Percentiles rank a stretch among this genome's conserved stretches.
Conservation (phyloP, 2,797 vertebrate species). For the Iguana delicatissima region DNA sequence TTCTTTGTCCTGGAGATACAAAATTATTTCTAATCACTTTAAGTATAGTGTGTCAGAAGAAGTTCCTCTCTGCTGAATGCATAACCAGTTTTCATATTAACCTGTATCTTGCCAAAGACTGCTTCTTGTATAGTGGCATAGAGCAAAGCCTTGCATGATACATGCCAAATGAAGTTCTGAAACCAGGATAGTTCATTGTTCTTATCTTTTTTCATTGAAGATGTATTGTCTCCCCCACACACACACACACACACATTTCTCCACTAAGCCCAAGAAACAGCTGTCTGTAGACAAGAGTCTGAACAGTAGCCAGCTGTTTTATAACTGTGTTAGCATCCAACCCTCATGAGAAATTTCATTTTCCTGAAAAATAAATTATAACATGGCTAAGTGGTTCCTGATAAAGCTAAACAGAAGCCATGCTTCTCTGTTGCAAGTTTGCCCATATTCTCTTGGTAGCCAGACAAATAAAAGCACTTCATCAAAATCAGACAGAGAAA, state of each 20-base stretch:
- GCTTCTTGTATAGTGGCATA: background rate
- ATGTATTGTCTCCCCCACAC: slow-evolving; percentile 12
- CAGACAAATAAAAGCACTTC: slow-evolving; percentile 89
- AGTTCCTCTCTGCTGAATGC: background rate
- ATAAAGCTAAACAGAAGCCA: slow-evolving; percentile 85
- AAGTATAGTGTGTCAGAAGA: slow-evolving; percentile 24
- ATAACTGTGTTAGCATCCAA: slow-evolving; percentile 83
- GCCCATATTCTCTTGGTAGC: slow-evolving; percentile 84
- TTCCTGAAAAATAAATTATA: slow-evolving; percentile 87
- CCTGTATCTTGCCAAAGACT: slow-evolving; percentile 8
- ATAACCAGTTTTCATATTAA: rapidly evolving
- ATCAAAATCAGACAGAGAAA: slow-evolving; percentile 93
- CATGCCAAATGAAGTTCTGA: background rate
- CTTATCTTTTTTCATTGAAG: background rate
- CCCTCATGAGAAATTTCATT: slow-evolving; percentile 86
- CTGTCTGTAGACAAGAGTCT: slow-evolving; percentile 76
- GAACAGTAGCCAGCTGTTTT: slow-evolving; percentile 83
- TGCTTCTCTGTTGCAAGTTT: slow-evolving; percentile 84
- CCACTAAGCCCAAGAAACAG: slow-evolving; percentile 69
- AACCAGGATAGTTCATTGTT: background rate
- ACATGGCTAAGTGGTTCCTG: slow-evolving; percentile 85
- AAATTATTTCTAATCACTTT: slow-evolving; percentile 18
- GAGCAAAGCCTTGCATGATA: background rate
- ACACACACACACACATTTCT: background rate
- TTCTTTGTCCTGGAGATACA: background rate